Percentiles rank a stretch among this genome's conserved stretches.
phyloP scores from a whole-genome alignment of 1,140 invertebrate species.

The Pentalonia nigronervosa region DNA sequence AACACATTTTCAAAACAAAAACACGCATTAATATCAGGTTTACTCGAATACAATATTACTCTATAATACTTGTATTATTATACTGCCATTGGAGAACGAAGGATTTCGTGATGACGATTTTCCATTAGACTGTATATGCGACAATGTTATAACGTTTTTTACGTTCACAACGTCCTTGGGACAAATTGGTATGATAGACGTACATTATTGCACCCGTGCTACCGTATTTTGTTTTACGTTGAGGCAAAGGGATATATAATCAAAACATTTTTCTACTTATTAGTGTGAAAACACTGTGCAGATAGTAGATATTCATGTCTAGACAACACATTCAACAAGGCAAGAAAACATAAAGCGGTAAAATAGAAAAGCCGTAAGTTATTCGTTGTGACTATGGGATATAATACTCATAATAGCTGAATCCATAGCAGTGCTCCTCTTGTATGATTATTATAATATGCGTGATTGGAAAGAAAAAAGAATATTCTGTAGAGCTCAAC shows the following conservation, averaged over 20 bases:
- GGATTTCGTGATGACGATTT: neutral
- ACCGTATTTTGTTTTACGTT: neutral
- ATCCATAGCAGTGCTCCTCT: neutral
- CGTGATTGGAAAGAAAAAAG: neutral
- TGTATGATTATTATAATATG: neutral
- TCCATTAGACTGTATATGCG: neutral
- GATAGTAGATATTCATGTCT: neutral
- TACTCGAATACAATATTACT: neutral
- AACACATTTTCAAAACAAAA: neutral
- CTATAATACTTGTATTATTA: too few relatives aligned
- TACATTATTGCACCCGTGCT: neutral
- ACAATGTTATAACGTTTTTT: neutral
- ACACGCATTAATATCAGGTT: neutral
- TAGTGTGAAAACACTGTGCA: neutral
- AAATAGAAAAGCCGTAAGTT: neutral
- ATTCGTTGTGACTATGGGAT: neutral
- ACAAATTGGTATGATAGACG: neutral
- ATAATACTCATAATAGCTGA: neutral
- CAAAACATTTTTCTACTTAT: neutral
- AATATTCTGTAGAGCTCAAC: neutral
- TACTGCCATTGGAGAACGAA: neutral
- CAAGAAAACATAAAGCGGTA: neutral
- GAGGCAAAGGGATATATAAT: neutral
- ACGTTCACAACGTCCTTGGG: neutral
- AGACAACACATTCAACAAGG: neutral